These are phyloP conservation scores for Eulemur rufifrons DNA, from an alignment of 2,113 vertebrate genomes.

Conservation along the genomic window DNA sequence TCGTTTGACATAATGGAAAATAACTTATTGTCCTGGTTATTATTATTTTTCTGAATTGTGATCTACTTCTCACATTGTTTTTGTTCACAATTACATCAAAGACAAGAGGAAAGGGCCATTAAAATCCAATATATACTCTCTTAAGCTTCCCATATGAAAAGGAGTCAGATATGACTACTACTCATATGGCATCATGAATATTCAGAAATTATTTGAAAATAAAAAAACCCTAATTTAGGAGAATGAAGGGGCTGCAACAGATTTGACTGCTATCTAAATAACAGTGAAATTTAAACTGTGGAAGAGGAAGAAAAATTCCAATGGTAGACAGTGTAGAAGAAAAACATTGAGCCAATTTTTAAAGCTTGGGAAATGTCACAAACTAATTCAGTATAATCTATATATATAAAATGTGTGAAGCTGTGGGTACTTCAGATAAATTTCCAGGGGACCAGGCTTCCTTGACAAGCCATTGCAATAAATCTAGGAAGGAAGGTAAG, in stretches of 20 bases:
- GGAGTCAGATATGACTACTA: not conserved
- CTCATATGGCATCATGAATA: not conserved
- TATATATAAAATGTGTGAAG: not conserved
- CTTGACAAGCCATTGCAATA: not conserved
- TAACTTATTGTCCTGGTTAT: constrained; percentile 77
- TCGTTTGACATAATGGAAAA: constrained; percentile 78
- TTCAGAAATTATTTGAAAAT: constrained; percentile 3
- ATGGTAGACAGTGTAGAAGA: not conserved
- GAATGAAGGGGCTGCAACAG: not conserved
- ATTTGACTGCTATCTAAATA: not conserved
- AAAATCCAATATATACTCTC: constrained; percentile 70
- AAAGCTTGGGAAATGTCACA: not conserved
- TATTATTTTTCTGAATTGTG: constrained; percentile 74
- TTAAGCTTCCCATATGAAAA: constrained; percentile 52
- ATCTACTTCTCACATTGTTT: constrained; percentile 74
- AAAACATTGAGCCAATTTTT: not conserved
- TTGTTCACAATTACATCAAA: constrained; percentile 58
- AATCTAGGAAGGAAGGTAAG: not conserved
- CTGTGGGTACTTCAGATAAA: not conserved
- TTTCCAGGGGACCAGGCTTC: not conserved
- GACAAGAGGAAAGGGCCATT: constrained; percentile 23
- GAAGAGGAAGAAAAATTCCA: not conserved
- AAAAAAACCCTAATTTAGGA: not conserved
- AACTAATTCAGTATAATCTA: not conserved
- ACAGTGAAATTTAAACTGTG: not conserved